Evolutionary conservation across 2,797 vertebrate species (phyloP), one percentile per base, ranked within the genome.

Genomic region (Sebastes itinus): DNA sequence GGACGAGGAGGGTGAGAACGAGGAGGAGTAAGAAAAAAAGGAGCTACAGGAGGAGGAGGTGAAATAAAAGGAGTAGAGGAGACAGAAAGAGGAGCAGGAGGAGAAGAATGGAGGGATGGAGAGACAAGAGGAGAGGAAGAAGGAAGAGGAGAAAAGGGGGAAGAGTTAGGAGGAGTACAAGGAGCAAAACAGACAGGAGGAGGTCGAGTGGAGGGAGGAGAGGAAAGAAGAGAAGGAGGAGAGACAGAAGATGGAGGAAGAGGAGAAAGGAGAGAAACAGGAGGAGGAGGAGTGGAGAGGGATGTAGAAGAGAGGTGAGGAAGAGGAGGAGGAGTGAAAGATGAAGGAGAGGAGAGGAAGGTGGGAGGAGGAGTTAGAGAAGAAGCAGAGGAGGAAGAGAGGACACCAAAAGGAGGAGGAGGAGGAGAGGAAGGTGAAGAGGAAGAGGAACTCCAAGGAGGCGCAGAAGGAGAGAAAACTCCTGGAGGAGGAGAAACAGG

Each of bases 401-500:
- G 46, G 33, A 32, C n/a, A 42, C 10, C 27, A 13, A 27, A 23
- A 69, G 11, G 7, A 25, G 30, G 23, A 13, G 18, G 52, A 22
- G 35, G 66, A 75, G 59, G 35, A 12, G n/a, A 22, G 7, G 20
- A 22, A 7, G 60, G 20, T 7, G 28, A 66, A 5, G 75, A 64
- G 3, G 68, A 75, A 7, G 78, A 61, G 49, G 60, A 80, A 54
- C 49, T 67, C 78, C 78, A 64, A n/a, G 54, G 65, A 76, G 71
- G 49, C 1, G 16, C 46, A 60, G 55, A 22, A 49, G 75, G 62
- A 33, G 71, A 46, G 11, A 63, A 59, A 38, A 38, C 55, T 65
- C 77, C 88, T 90, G 75, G 4, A 71, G 71, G 63, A 64, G 25
- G 33, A 64, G 18, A 77, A 76, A 59, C 27, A 63, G 8, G 5